These are phyloP conservation scores for Lathamus discolor DNA, from an alignment of 2,113 vertebrate species.

Conservation along the genomic window DNA sequence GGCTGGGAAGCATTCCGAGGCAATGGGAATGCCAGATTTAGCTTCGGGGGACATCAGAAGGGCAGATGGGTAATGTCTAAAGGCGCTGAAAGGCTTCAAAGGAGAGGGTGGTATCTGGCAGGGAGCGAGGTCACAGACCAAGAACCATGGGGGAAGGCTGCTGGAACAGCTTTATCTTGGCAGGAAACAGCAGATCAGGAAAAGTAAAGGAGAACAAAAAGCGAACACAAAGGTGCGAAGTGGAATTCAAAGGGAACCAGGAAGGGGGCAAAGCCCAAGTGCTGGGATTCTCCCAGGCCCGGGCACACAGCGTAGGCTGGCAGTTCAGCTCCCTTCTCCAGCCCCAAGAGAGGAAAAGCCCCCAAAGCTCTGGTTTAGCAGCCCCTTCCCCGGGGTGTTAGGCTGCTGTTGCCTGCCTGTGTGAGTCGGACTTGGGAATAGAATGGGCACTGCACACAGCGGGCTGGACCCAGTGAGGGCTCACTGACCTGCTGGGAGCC, in stretches of 20 bases:
- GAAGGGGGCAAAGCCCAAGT: not conserved
- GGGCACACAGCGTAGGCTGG: not conserved
- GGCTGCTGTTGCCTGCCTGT: rapidly evolving
- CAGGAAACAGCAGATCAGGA: not conserved
- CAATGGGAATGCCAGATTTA: not conserved
- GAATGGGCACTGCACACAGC: rapidly evolving
- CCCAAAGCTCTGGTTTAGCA: not conserved
- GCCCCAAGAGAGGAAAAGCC: rapidly evolving
- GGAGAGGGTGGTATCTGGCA: not conserved
- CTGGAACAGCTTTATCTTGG: not conserved
- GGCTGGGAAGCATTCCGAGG: not conserved
- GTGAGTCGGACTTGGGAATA: not conserved
- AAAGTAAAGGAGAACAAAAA: not conserved
- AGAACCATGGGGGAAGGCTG: not conserved
- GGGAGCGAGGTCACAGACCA: not conserved
- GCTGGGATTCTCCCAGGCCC: not conserved
- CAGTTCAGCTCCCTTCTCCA: not conserved
- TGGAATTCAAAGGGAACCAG: not conserved
- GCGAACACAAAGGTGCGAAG: not conserved
- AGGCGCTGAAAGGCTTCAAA: not conserved
- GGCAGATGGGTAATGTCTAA: not conserved
- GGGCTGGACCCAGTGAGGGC: not conserved
- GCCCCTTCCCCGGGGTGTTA: not conserved
- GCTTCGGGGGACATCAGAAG: not conserved
- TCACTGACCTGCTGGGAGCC: not conserved